These are phyloP conservation scores for Falcaria lacertinaria DNA, from an alignment of 2,888 invertebrate genomes.

Conservation along the genomic window DNA sequence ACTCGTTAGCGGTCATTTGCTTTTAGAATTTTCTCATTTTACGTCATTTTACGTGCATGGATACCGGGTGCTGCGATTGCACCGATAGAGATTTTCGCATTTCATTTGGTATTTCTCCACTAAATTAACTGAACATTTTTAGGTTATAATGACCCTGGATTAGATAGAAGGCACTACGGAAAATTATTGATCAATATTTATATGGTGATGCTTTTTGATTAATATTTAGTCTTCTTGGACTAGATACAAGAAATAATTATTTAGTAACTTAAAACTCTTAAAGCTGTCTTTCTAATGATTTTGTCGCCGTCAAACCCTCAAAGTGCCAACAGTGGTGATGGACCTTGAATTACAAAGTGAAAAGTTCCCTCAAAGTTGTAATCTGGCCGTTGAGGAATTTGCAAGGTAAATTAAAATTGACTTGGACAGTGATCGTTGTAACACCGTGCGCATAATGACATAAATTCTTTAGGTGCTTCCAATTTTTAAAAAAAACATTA, in stretches of 20 bases:
- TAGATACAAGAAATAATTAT: too few relatives aligned
- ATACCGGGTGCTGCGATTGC: slow-evolving; percentile 20
- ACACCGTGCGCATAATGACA: background rate
- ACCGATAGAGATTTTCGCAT: slow-evolving; percentile 10
- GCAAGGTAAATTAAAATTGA: background rate
- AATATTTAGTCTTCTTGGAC: too few relatives aligned
- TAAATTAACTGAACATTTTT: too few relatives aligned
- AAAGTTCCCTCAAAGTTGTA: background rate
- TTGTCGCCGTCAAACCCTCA: background rate
- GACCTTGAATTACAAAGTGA: background rate
- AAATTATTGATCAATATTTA: too few relatives aligned
- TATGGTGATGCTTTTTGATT: too few relatives aligned
- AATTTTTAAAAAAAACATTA: too few relatives aligned
- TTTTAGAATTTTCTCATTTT: slow-evolving; percentile 39
- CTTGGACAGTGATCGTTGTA: background rate
- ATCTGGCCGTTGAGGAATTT: background rate
- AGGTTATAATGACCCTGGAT: too few relatives aligned
- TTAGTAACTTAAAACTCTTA: background rate
- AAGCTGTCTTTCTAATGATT: background rate
- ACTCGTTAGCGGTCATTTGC: slow-evolving; percentile 44
- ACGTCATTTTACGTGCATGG: slow-evolving; percentile 19
- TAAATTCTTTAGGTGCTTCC: background rate
- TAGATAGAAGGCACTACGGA: too few relatives aligned
- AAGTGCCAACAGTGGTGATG: slow-evolving; percentile 1
- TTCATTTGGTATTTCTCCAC: too few relatives aligned